These are phyloP conservation scores for Urocyon cinereoargenteus DNA, from an alignment of 2,797 vertebrate genomes.

Conservation along the genomic window DNA sequence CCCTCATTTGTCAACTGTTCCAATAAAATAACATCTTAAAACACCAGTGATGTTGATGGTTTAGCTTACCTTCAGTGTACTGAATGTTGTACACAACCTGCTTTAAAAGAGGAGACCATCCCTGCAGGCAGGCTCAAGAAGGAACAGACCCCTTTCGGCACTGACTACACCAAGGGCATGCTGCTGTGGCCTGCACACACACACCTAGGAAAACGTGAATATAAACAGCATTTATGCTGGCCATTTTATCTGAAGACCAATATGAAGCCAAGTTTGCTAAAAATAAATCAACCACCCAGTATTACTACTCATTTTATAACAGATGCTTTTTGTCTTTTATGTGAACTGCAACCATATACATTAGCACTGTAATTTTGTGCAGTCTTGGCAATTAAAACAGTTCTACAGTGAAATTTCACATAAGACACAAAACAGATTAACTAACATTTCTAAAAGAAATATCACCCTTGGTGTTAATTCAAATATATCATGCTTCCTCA, in stretches of 20 bases:
- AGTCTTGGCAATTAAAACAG: slow-evolving; percentile 92
- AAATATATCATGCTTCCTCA: slow-evolving; percentile 92
- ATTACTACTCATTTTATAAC: slow-evolving; percentile 87
- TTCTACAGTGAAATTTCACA: slow-evolving; percentile 92
- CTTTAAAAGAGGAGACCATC: slow-evolving; percentile 95
- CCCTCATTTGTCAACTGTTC: slow-evolving; percentile 88
- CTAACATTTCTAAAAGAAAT: slow-evolving; percentile 92
- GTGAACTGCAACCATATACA: slow-evolving; percentile 90
- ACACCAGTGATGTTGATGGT: slow-evolving; percentile 92
- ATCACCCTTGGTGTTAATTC: slow-evolving; percentile 91
- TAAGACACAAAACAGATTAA: slow-evolving; percentile 91
- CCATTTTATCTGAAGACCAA: slow-evolving; percentile 90
- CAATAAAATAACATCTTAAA: slow-evolving; percentile 90
- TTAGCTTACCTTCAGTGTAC: slow-evolving; percentile 98
- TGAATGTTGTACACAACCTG: slow-evolving; percentile 95
- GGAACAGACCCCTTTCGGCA: slow-evolving; percentile 94
- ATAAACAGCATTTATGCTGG: slow-evolving; percentile 96
- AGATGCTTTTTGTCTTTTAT: slow-evolving; percentile 86
- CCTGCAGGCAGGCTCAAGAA: slow-evolving; percentile 95
- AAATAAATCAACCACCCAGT: slow-evolving; percentile 91
- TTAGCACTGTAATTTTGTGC: slow-evolving; percentile 90
- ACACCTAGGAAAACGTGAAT: slow-evolving; percentile 96
- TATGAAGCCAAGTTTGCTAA: slow-evolving; percentile 92
- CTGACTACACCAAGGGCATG: slow-evolving; percentile 95
- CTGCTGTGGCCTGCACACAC: slow-evolving; percentile 95